phyloP scores from a whole-genome alignment of 2,888 invertebrate genomes.

The Pedicia rivosa region DNA sequence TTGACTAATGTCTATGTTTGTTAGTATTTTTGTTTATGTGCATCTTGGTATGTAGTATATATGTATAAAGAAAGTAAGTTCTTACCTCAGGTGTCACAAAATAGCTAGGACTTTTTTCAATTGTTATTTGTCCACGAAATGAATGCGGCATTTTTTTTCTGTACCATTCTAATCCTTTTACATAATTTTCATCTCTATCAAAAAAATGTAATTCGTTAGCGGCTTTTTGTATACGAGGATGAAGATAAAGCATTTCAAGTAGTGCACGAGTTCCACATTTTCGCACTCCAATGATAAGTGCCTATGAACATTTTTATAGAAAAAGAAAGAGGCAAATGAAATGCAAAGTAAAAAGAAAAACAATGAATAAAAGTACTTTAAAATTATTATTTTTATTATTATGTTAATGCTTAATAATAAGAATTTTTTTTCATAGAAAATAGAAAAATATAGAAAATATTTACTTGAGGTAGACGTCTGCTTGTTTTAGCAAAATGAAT shows the following conservation, averaged over 20 bases:
- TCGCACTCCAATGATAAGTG: constrained; percentile 85
- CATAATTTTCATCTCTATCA: constrained; percentile 86
- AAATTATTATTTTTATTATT: too few species aligned
- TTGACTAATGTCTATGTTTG: too few species aligned
- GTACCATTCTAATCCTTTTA: constrained; percentile 89
- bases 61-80: constrained; percentile 7
- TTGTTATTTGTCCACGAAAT: constrained; percentile 79
- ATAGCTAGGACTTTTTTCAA: constrained; percentile 96
- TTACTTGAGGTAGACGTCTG: constrained; percentile 44
- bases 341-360: too few species aligned
- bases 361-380: too few species aligned
- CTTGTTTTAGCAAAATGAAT: constrained; percentile 45
- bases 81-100: constrained; percentile 88
- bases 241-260: constrained; percentile 89
- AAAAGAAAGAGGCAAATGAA: too few species aligned
- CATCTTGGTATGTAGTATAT: too few species aligned
- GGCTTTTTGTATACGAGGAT: constrained; percentile 83
- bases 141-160: constrained; percentile 87
- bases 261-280: constrained; percentile 95
- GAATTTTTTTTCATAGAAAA: too few species aligned
- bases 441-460: constrained; percentile 12
- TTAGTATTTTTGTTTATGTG: too few species aligned
- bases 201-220: constrained; percentile 95
- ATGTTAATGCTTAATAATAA: too few species aligned
- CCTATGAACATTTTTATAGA: too few species aligned